Base-by-base conservation (phyloP, 2,797 vertebrate genomes). In the Lithobates sylvaticus region DNA sequence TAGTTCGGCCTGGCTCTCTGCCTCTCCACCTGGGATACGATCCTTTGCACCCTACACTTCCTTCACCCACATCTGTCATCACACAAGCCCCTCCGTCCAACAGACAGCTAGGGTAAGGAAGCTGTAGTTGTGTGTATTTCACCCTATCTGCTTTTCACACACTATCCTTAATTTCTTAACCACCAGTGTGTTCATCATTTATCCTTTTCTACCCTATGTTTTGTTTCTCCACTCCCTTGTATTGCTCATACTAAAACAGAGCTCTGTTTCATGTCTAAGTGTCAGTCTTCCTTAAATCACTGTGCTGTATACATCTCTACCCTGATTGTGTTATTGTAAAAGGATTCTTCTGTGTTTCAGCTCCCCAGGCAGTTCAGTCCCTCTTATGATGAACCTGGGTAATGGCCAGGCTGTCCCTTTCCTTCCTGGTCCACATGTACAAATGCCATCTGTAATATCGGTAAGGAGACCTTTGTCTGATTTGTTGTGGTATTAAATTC, bases 61-160 rank as follows among this genome's bases (percentile, higher is more conserved):
- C 98, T 5, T 99, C 98, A n/a, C 98, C 98, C 23, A 99, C 98
- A 34, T 99, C 98, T 0, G 98, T 99, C 92, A 99, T 99, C 92
- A 99, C 98, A 23, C 97, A 98, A 93, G 96, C 98, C 0, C 98
- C 98, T 23, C 97, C 98, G 64, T 96, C 98, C 92, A 97, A 96
- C 96, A 94, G 98, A 76, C 97, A 97, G 76, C 96, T 99, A 0
- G 93, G 97, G 98, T 99, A 94, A 96, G 93, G 89, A 82, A 71
- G 69, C 81, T 44, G 44, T 74, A 78, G 76, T 65, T 29, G 27
- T 67, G 65, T 67, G 58, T 39, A 67, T 27, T 71, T 44, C 71
- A 67, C n/a, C 18, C 23, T 76, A 21, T 80, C 29, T 42, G 64
- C 44, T 58, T 34, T 18, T 58, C 9, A 21, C 50, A 61, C 32